Percentiles rank a stretch among this genome's conserved stretches.
Evolutionary conservation across 2,888 invertebrate genomes (phyloP).

Genomic region (Itoplectis maculator): DNA sequence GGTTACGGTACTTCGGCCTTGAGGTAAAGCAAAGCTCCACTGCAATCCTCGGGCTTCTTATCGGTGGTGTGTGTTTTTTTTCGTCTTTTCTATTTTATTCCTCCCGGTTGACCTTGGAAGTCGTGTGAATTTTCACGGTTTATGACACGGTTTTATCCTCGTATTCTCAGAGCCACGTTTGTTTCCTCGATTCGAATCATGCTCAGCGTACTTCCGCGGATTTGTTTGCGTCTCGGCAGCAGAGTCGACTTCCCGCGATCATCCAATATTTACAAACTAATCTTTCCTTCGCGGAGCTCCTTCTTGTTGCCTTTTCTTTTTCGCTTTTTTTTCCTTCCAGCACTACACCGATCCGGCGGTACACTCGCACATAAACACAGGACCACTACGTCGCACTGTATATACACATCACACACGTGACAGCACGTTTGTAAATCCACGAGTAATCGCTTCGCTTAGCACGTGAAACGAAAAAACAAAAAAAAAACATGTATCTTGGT

Average conservation of each 20-base stretch:
- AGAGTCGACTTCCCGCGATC: slow-evolving; percentile 11
- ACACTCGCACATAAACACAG: background rate
- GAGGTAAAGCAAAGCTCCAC: background rate
- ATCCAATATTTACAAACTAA: slow-evolving; percentile 52
- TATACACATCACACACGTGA: slow-evolving; percentile 42
- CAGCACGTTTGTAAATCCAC: slow-evolving; percentile 55
- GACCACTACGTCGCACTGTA: slow-evolving; percentile 23
- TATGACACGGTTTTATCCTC: slow-evolving; percentile 28
- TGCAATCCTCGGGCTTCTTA: background rate
- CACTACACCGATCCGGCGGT: slow-evolving; percentile 25
- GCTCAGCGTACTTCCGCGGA: slow-evolving; percentile 30
- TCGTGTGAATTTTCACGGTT: background rate
- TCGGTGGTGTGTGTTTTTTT: background rate
- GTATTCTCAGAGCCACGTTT: background rate
- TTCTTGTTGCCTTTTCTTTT: slow-evolving; percentile 15
- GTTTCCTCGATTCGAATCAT: slow-evolving; percentile 18
- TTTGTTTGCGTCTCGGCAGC: slow-evolving; percentile 8
- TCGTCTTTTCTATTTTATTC: background rate
- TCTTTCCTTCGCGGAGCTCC: slow-evolving; percentile 11
- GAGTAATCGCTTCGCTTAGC: slow-evolving; percentile 30
- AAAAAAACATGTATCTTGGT: background rate
- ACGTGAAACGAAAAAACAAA: background rate
- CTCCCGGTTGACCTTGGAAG: background rate
- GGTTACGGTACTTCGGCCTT: slow-evolving; percentile 40
- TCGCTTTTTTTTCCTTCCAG: slow-evolving; percentile 46